phyloP scores from a whole-genome alignment of 37 sponge, comb jelly and placozoan genomes.

The Agelas oroides region DNA sequence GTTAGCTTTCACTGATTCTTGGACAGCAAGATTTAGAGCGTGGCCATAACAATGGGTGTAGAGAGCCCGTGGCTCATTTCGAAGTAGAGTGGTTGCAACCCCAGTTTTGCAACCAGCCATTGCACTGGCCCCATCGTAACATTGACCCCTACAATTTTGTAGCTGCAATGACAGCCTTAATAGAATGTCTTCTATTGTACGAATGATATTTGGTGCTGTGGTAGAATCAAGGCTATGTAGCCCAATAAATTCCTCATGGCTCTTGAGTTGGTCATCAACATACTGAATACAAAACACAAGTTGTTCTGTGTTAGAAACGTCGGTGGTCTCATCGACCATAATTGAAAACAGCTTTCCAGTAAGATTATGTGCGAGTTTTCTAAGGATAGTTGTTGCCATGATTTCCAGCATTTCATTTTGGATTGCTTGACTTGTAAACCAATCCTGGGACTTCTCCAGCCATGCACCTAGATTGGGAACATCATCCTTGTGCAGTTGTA shows the following conservation, averaged over 20 bases:
- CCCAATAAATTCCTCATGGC: conserved; percentile 50
- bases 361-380: too few relatives aligned
- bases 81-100: conserved; percentile 25
- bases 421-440: too few relatives aligned
- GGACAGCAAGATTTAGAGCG: conserved; percentile 55
- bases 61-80: conserved; percentile 36
- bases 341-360: too few relatives aligned
- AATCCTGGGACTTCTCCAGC: too few relatives aligned
- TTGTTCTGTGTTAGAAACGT: too few relatives aligned
- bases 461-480: too few relatives aligned
- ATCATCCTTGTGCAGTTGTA: too few relatives aligned
- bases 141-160: conserved; percentile 61
- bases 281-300: too few relatives aligned
- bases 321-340: too few relatives aligned
- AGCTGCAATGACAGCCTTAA: conserved; percentile 33
- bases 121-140: conserved; percentile 59
- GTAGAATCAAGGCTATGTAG: conserved; percentile 23
- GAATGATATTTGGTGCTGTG: conserved; percentile 16
- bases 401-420: too few relatives aligned
- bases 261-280: too few relatives aligned
- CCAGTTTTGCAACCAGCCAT: conserved; percentile 59
- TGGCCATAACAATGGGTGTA: conserved; percentile 68
- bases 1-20: conserved; percentile 44
- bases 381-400: too few relatives aligned
- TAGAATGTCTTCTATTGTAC: conserved; percentile 46